phyloP scores from a whole-genome alignment of 2,113 vertebrate species.

The Sardina pilchardus region DNA sequence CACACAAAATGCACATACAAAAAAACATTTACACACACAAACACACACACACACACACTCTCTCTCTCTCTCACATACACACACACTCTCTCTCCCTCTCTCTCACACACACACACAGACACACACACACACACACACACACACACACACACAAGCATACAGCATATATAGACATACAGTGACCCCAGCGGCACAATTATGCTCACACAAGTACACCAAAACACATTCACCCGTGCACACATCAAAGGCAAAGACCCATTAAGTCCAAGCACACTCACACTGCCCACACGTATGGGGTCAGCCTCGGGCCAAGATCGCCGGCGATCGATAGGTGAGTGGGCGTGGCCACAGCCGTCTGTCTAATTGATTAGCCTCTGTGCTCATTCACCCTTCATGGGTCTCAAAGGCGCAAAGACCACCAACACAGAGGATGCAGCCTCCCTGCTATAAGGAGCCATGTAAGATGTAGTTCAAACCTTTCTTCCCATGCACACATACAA shows the following conservation, averaged over 20 bases:
- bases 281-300: neutral
- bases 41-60: constrained; percentile 11
- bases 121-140: neutral
- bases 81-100: no score
- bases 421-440: neutral
- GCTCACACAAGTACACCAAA: neutral
- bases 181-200: constrained; percentile 28
- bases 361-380: neutral
- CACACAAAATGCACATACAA: neutral
- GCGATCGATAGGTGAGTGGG: neutral
- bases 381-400: neutral
- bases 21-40: neutral
- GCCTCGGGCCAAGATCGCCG: neutral
- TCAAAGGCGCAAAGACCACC: no score
- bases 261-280: neutral
- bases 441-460: neutral
- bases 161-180: neutral
- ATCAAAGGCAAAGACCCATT: neutral
- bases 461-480: neutral
- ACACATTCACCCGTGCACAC: neutral
- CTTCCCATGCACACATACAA: neutral
- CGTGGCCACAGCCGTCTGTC: neutral
- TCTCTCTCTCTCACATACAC: no score
- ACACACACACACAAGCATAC: constrained; percentile 1
- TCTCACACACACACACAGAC: constrained; percentile 10